Evolutionary conservation across 1,140 invertebrate genomes (phyloP).

Genomic region (Trichonephila clavata): DNA sequence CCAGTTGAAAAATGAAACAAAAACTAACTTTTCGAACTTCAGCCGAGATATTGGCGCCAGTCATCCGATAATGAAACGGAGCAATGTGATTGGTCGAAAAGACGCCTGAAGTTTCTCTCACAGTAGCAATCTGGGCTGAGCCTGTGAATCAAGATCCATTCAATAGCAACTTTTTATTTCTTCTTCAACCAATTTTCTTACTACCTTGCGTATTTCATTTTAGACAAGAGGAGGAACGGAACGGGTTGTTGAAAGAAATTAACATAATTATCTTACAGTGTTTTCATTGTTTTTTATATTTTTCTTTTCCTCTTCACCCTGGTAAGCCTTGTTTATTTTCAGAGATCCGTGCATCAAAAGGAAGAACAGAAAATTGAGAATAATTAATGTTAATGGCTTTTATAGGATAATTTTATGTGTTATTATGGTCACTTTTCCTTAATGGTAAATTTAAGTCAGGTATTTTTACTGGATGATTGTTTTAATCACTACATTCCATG

Average conservation of each 20-base stretch:
- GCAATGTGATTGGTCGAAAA: conserved; percentile 4
- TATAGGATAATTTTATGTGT: conserved; percentile 28
- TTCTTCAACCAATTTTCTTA: background rate
- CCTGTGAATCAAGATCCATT: conserved; percentile 11
- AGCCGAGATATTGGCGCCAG: conserved; percentile 49
- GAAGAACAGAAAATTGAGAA: background rate
- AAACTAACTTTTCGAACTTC: background rate
- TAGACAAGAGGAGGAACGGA: background rate
- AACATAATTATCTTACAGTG: conserved; percentile 51
- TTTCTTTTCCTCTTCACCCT: background rate
- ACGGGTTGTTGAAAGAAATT: conserved; percentile 50
- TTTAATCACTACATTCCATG: no score
- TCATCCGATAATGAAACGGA: conserved; percentile 1
- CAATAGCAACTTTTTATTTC: conserved; percentile 28
- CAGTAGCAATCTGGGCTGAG: conserved; percentile 26
- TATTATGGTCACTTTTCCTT: background rate
- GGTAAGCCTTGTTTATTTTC: background rate
- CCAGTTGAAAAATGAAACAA: conserved; percentile 41
- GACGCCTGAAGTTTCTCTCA: background rate
- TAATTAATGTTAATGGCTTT: conserved; percentile 1
- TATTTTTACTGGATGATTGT: background rate
- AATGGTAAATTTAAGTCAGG: conserved; percentile 17
- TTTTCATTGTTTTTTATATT: background rate
- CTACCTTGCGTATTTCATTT: background rate
- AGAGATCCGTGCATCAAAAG: background rate